These are phyloP conservation scores for Torymus texanus DNA, from an alignment of 2,888 invertebrate genomes.

Conservation along the genomic window DNA sequence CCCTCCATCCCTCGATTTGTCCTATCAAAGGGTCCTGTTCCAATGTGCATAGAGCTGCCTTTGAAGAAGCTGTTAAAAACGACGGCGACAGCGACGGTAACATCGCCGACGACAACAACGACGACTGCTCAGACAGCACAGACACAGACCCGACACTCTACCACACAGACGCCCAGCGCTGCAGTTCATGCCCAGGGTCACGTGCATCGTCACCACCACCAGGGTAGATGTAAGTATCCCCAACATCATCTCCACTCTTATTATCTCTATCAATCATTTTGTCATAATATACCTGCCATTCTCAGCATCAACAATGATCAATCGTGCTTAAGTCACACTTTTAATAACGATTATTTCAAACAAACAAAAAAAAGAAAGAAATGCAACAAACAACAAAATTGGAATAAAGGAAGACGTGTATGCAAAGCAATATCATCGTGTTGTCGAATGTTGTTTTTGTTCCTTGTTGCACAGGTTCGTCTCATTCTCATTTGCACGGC, in stretches of 20 bases:
- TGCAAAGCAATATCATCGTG: constrained; percentile 11
- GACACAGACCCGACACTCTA: constrained; percentile 71
- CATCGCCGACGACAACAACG: constrained; percentile 60
- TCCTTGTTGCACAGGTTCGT: constrained; percentile 62
- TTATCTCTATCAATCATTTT: background rate
- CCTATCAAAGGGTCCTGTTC: constrained; percentile 24
- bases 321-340: too few species aligned
- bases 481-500: constrained; percentile 67
- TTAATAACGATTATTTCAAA: constrained; percentile 3
- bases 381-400: constrained; percentile 11
- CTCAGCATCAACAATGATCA: constrained; percentile 14
- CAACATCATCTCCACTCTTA: background rate
- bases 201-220: constrained; percentile 60
- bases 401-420: constrained; percentile 31
- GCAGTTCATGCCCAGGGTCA: constrained; percentile 64
- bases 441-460: constrained; percentile 27
- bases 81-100: constrained; percentile 49
- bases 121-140: constrained; percentile 60
- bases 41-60: constrained; percentile 36
- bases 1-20: constrained; percentile 5
- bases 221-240: constrained; percentile 64
- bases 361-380: constrained; percentile 3
- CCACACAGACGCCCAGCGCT: constrained; percentile 70
- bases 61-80: constrained; percentile 51
- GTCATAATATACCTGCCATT: constrained; percentile 28